phyloP scores from a whole-genome alignment of 2,797 vertebrate genomes.

The Manis javanica region DNA sequence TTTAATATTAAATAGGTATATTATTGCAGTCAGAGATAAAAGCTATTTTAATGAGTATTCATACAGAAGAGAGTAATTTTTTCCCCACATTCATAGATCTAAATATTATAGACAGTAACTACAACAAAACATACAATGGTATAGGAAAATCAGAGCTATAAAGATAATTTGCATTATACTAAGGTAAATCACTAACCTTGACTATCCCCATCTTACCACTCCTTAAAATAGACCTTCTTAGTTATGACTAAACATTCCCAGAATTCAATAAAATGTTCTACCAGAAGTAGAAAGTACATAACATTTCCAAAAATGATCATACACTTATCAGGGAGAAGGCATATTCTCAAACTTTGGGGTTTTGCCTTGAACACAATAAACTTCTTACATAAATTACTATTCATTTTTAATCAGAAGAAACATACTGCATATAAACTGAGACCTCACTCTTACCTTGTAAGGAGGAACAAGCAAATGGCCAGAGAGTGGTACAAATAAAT shows the following conservation, averaged over 20 bases:
- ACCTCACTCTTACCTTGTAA: conserved; percentile 59
- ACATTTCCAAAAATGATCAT: not conserved
- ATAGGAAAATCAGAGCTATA: not conserved
- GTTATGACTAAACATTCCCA: not conserved
- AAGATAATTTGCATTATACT: not conserved
- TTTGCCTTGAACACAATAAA: conserved; percentile 61
- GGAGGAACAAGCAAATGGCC: conserved; percentile 78
- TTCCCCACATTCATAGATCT: not conserved
- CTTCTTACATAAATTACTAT: conserved; percentile 71
- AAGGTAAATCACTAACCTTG: not conserved
- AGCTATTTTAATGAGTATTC: not conserved
- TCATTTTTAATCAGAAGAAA: conserved; percentile 83
- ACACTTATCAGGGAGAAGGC: not conserved
- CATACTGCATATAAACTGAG: conserved; percentile 79
- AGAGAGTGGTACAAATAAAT: conserved; percentile 71
- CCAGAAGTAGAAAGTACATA: not conserved
- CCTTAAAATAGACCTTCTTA: not conserved
- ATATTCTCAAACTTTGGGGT: conserved; percentile 57
- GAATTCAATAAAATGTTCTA: not conserved
- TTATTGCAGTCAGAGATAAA: not conserved
- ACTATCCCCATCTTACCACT: not conserved
- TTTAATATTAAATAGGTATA: not conserved
- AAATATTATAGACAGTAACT: not conserved
- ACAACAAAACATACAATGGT: not conserved
- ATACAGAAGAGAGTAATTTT: not conserved